These are phyloP conservation scores for Caracal caracal DNA, from an alignment of 2,113 vertebrate species.

Conservation along the genomic window DNA sequence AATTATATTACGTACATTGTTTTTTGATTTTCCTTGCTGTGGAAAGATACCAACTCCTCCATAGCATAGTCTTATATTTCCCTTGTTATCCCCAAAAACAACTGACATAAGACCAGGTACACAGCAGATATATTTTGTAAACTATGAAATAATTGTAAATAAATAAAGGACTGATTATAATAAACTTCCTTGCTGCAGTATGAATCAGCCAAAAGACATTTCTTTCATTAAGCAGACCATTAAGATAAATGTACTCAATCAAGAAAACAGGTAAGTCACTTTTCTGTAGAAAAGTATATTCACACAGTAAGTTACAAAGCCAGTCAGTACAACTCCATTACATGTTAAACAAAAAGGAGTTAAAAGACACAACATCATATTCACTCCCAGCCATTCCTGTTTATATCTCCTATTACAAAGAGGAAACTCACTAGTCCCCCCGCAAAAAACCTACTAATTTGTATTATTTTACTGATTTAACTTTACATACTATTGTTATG, in stretches of 20 bases:
- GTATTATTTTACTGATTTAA: constrained; percentile 19
- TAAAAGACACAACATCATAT: neutral
- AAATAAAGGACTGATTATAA: constrained; percentile 36
- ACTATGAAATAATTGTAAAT: neutral
- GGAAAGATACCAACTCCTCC: neutral
- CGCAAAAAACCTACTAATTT: neutral
- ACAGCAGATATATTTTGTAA: neutral
- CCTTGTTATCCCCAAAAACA: neutral
- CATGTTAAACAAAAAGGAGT: constrained; percentile 65
- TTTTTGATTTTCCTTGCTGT: neutral
- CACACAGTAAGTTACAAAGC: constrained; percentile 54
- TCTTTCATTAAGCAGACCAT: constrained; percentile 20
- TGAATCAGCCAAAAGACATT: neutral
- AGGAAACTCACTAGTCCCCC: neutral
- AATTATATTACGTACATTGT: neutral
- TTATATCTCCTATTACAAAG: neutral
- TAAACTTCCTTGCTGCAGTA: neutral
- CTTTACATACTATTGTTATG: neutral
- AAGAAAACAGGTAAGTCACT: constrained; percentile 66
- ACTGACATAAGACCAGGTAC: neutral
- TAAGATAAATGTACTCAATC: constrained; percentile 41
- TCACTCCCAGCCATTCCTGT: constrained; percentile 29
- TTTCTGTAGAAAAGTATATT: constrained; percentile 68
- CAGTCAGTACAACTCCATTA: constrained; percentile 58
- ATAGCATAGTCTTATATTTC: neutral